Evolutionary conservation across 1,140 invertebrate species (phyloP), one percentile per base, ranked within the genome.

Genomic region (Ceratina australensis): DNA sequence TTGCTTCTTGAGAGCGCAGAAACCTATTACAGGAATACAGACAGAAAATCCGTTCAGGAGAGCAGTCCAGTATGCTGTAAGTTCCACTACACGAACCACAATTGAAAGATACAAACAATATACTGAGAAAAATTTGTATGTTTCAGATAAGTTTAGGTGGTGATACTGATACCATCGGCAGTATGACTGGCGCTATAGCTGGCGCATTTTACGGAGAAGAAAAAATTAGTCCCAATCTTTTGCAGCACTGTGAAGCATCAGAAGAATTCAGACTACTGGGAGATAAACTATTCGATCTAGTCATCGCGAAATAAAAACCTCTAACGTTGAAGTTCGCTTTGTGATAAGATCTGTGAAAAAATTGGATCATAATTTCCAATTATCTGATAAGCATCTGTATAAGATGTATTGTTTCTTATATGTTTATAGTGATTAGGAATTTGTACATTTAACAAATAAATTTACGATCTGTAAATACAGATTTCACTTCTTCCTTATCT

Each of bases 161-260:
- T 47, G 96, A 97, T 90, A 96, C 96, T 5, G 96, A 97, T 80
- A 97, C 96, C 2, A 96, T 97, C 86, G 96, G 95, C 10, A 94
- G 94, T 66, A 97, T 97, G 96, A 94, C 96, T 28, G 96, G 95
- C 18, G 94, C 95, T 24, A 95, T 97, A 72, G 94, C 94, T 71
- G 96, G 96, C 59, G 96, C 96, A 26, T 95, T 94, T 89, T 94
- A 95, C 85, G 96, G 96, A 10, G 90, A 94, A 74, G 93, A 94
- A 42, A 88, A 89, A 16, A 94, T 97, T 64, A 94, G 93, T 66
- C 50, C 90, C 61, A 90, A 91, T 78, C 87, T 96, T 72, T 88
- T 94, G 15, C 91, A 92, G 59, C 94, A 95, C 80, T 96, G 95
- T 87, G 96, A 97, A 93, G 91, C 90, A 63, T 91, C 92, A 1